A percentile compares a stretch with the other conserved stretches of the same genome.
These are phyloP conservation scores for Mesochorus sp. DNA, from an alignment of 2,888 invertebrate species.

Conservation along the genomic window DNA sequence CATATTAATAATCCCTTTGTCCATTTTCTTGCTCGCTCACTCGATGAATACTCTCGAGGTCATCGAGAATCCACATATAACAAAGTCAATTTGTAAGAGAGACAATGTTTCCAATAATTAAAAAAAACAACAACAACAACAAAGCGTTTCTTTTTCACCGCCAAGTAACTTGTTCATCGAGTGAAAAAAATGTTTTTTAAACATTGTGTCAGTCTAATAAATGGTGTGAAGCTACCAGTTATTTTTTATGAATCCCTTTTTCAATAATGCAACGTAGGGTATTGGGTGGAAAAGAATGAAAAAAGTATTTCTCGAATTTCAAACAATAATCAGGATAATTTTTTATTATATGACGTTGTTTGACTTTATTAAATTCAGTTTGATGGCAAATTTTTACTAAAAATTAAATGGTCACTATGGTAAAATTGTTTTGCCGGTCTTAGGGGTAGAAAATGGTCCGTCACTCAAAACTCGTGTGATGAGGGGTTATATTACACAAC, in stretches of 20 bases:
- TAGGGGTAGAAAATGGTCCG: conserved; percentile 7
- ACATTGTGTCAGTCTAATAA: conserved; percentile 10
- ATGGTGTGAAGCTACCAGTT: neutral
- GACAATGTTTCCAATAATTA: conserved; percentile 17
- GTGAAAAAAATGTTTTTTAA: conserved; percentile 16
- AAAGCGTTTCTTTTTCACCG: conserved; percentile 21
- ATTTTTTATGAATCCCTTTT: too few species aligned
- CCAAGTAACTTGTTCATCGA: conserved; percentile 21
- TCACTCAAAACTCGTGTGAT: conserved; percentile 28
- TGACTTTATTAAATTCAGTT: neutral
- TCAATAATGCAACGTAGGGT: too few species aligned
- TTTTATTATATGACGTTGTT: too few species aligned
- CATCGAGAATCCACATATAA: conserved; percentile 37
- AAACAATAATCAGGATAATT: neutral
- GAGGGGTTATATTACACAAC: conserved; percentile 42
- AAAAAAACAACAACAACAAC: too few species aligned
- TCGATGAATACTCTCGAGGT: conserved; percentile 11
- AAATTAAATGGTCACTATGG: conserved; percentile 19
- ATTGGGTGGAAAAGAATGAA: neutral
- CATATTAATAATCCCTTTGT: conserved; percentile 19
- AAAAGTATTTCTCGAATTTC: neutral
- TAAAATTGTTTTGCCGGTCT: conserved; percentile 33
- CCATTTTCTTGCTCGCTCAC: conserved; percentile 32
- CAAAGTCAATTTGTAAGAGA: conserved; percentile 44
- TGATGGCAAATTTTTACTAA: neutral